Evolutionary conservation across 1,140 invertebrate species (phyloP).

Genomic region (Aradophagus sp.): DNA sequence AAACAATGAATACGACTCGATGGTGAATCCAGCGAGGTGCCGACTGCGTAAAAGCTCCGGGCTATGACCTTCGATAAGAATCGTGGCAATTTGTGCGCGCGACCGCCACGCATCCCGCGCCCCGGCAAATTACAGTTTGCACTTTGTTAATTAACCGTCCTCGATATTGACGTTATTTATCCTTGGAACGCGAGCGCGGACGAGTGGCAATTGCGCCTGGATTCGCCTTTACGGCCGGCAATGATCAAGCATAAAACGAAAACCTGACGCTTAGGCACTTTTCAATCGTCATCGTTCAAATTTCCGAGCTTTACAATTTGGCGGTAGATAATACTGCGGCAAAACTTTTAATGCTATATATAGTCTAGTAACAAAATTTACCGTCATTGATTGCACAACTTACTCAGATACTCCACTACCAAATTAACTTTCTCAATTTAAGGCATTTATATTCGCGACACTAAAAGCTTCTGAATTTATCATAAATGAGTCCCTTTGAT

Average conservation of each 20-base stretch:
- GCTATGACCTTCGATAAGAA: slow-evolving; percentile 65
- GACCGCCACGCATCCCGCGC: slow-evolving; percentile 25
- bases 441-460: no score
- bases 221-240: slow-evolving; percentile 9
- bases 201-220: neutral
- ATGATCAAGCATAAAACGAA: slow-evolving; percentile 14
- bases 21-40: slow-evolving; percentile 36
- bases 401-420: no score
- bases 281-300: no score
- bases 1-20: slow-evolving; percentile 32
- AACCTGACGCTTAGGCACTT: no score
- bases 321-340: no score
- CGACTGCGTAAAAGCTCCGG: slow-evolving; percentile 49
- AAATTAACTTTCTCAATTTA: no score
- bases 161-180: slow-evolving; percentile 34
- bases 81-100: slow-evolving; percentile 59
- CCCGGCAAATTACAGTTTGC: slow-evolving; percentile 38
- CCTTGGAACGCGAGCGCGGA: neutral
- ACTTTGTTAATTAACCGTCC: slow-evolving; percentile 42
- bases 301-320: no score
- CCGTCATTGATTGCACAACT: no score
- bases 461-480: no score
- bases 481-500: no score
- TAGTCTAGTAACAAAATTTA: no score
- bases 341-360: no score